Evolutionary conservation across 2,113 vertebrate species (phyloP), one percentile per base, ranked within the genome.

Genomic region (Azemiops feae): DNA sequence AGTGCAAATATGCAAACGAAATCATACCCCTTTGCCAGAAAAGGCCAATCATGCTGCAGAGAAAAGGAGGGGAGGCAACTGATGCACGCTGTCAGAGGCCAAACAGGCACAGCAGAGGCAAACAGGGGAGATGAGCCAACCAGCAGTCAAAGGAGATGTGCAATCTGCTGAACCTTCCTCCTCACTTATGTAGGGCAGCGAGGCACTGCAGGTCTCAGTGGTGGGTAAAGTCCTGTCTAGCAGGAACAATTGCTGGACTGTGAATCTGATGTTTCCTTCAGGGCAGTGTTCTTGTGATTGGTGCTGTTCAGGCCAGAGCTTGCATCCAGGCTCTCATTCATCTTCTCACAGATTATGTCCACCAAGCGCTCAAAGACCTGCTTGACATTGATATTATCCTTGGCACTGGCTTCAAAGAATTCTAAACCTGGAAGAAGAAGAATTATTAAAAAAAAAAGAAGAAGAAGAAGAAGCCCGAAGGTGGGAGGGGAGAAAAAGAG

Each of bases 401-500:
- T 99, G 2, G 98, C 98, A 0, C 99, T 99, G 97, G 98, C 98
- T 94, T 99, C 99, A 0, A 99, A 99, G 96, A 99, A 99, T 96
- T 98, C 98, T 81, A 99, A 99, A 74, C 99, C 99, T 99, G 95
- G 6, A 25, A 4, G 16, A 25, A 52, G 25, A 52, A 50, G 22
- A 53, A 53, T 53, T 58, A 58, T 58, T 34, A 52, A 52, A 12
- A 47, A 47, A 5, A 5, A 47, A 5, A 47, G 45, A 6, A 47
- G 45, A 6, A 25, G 3, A 43, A 54, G 1, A 10, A 54, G 5
- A 8, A 27, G 4, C 18, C 34, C 6, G 39, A 81, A 81, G 18
- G 7, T 81, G 69, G 69, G 45, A 47, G 43, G 81, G 30, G 1
- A 27, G 30, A 54, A 85, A 52, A 34, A 27, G 39, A 74, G 16